Percentiles rank a stretch among this genome's conserved stretches.
These are phyloP conservation scores for Toxotes jaculatrix DNA, from an alignment of 2,113 vertebrate genomes.

Conservation along the genomic window DNA sequence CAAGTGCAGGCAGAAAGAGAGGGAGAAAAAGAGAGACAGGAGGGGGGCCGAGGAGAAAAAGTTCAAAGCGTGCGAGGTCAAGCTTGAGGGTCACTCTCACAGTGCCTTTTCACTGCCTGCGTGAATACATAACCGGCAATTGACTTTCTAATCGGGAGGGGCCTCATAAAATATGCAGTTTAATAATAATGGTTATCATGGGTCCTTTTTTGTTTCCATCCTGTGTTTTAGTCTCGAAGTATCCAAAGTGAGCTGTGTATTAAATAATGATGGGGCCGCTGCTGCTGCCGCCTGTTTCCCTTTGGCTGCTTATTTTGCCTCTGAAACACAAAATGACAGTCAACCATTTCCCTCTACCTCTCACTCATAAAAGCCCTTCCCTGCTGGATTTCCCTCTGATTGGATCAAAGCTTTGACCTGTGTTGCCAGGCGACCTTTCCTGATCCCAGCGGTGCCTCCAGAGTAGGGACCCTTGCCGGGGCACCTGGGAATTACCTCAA, in stretches of 20 bases:
- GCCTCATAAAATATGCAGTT: conserved; percentile 78
- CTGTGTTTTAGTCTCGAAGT: conserved; percentile 61
- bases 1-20: conserved; percentile 53
- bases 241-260: conserved; percentile 61
- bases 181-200: conserved; percentile 76
- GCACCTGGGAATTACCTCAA: conserved; percentile 72
- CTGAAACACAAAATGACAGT: conserved; percentile 71
- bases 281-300: conserved; percentile 46
- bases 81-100: conserved; percentile 78
- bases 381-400: conserved; percentile 69
- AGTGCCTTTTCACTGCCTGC: conserved; percentile 74
- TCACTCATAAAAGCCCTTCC: conserved; percentile 53
- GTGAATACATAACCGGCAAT: conserved; percentile 80
- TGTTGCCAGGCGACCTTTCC: conserved; percentile 74
- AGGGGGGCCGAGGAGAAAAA: conserved; percentile 42
- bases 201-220: conserved; percentile 64
- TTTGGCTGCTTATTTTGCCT: conserved; percentile 35
- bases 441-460: conserved; percentile 57
- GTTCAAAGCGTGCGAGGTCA: conserved; percentile 83
- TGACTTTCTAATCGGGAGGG: conserved; percentile 83
- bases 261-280: conserved; percentile 67
- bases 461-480: conserved; percentile 59
- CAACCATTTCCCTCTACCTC: conserved; percentile 42
- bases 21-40: conserved; percentile 33
- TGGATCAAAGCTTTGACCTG: conserved; percentile 83